Base-by-base conservation (phyloP, 2,113 vertebrate species). In the Progne subis region DNA sequence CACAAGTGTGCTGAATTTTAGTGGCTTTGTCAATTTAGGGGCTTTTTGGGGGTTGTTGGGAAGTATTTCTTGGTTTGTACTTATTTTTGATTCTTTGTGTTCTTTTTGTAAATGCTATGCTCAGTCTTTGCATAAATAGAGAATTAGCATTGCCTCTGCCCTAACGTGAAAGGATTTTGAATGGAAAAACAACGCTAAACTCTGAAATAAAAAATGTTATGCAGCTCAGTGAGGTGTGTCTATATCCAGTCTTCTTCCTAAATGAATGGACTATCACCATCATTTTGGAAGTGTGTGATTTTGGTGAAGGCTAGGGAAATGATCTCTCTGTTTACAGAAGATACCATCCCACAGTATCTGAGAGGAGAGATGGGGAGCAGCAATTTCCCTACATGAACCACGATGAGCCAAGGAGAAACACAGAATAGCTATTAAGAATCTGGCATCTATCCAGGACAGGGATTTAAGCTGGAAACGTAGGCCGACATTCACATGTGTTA, bases 41-140 rank as follows among this genome's bases (percentile, higher is more conserved):
- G 4, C 3, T 0, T 25, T 71, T 24, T 2, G 1, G 20, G 14
- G 11, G 4, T 3, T 13, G 8, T 3, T 32, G 13, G 4, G 19
- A 4, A 43, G 4, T 31, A 13, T 43, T 52, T 52, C 9, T n/a
- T 61, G 13, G 15, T 28, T 34, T 75, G 25, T 60, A 20, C 41
- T 60, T 46, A 2, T 20, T 53, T 59, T 17, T 44, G 5, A 16
- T 29, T 32, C 8, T 43, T 75, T 15, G 18, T 23, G 9, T 18
- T 59, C 8, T 53, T 50, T 86, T 50, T 31, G 15, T 55, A 80
- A 81, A 57, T 64, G 14, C 9, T 64, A 41, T 43, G 29, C 31
- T 57, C 71, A 49, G 63, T 18, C 26, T 57, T 72, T 28, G 8
- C 9, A n/a, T 31, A 57, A 15, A 19, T 17, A 49, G 11, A 76